A percentile compares a stretch with the other conserved stretches of the same genome.
phyloP scores from a whole-genome alignment of 2,888 invertebrate species.

The Drosophila conformis region DNA sequence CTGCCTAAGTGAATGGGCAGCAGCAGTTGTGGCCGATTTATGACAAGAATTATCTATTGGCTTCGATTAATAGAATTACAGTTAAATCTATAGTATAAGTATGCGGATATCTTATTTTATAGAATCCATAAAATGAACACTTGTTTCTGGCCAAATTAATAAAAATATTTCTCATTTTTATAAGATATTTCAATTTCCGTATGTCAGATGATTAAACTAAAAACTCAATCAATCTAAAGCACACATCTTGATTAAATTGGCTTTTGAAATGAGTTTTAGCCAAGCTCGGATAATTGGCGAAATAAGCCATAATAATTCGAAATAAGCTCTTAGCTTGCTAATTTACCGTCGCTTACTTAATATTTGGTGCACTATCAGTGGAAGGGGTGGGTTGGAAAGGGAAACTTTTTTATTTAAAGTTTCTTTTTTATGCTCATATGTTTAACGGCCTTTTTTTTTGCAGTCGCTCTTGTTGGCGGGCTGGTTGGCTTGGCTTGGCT shows the following conservation, averaged over 20 bases:
- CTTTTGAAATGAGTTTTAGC: neutral
- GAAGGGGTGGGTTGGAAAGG: neutral
- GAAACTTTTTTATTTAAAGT: slow-evolving; percentile 35
- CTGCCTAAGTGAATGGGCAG: slow-evolving; percentile 22
- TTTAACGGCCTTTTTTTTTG: slow-evolving; percentile 46
- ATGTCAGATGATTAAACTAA: neutral
- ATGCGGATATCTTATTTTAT: neutral
- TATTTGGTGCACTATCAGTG: slow-evolving; percentile 5
- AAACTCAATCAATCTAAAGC: neutral
- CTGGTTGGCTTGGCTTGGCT: slow-evolving; percentile 27
- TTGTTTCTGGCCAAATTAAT: neutral
- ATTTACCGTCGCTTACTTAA: slow-evolving; percentile 46
- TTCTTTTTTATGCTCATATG: slow-evolving; percentile 53
- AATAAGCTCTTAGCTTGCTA: slow-evolving; percentile 25
- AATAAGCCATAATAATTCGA: slow-evolving; percentile 1
- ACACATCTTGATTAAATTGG: neutral
- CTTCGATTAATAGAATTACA: neutral
- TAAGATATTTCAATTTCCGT: rapidly evolving
- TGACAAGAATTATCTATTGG: neutral
- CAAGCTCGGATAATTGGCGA: too few species aligned
- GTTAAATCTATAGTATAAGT: neutral
- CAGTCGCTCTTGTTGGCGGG: slow-evolving; percentile 13
- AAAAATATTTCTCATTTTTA: neutral
- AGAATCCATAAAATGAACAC: rapidly evolving
- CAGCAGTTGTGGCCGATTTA: slow-evolving; percentile 9